phyloP scores from a whole-genome alignment of 2,797 vertebrate species.

The Macropodus opercularis region DNA sequence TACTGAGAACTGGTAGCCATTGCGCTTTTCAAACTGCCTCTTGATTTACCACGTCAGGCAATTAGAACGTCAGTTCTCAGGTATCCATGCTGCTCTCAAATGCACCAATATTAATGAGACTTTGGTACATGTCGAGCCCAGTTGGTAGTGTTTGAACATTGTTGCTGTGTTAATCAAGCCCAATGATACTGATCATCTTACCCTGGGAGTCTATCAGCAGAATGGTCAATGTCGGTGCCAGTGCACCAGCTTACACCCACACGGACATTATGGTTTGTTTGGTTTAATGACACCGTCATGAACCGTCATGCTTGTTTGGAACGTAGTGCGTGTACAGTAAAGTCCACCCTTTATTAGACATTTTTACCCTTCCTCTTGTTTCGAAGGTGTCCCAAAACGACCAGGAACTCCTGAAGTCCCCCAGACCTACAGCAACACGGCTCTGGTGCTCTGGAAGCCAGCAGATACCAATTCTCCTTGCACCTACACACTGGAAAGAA shows the following conservation, averaged over 20 bases:
- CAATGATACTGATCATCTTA: slow-evolving; percentile 25
- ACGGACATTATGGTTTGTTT: slow-evolving; percentile 21
- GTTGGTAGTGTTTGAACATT: slow-evolving; percentile 17
- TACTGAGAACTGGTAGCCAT: slow-evolving; percentile 5
- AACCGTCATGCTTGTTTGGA: neutral
- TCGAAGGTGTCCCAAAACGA: slow-evolving; percentile 86
- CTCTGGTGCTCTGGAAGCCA: slow-evolving; percentile 94
- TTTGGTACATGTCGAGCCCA: slow-evolving; percentile 26
- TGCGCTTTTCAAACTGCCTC: slow-evolving; percentile 10
- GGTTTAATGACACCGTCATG: neutral
- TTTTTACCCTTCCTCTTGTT: neutral
- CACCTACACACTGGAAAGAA: slow-evolving; percentile 89
- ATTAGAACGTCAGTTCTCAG: slow-evolving; percentile 5
- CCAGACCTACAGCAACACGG: slow-evolving; percentile 93
- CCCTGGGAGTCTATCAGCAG: slow-evolving; percentile 15
- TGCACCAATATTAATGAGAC: slow-evolving; percentile 2
- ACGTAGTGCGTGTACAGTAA: neutral
- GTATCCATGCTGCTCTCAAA: neutral
- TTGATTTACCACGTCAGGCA: slow-evolving; percentile 12
- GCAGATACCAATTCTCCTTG: slow-evolving; percentile 89
- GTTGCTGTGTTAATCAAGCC: slow-evolving; percentile 13
- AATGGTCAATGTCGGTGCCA: neutral
- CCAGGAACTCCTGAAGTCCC: slow-evolving; percentile 92
- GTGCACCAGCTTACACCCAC: neutral
- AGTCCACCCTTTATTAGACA: neutral